Base-by-base conservation (phyloP, 2,888 invertebrate genomes). In the Incurvaria masculella region DNA sequence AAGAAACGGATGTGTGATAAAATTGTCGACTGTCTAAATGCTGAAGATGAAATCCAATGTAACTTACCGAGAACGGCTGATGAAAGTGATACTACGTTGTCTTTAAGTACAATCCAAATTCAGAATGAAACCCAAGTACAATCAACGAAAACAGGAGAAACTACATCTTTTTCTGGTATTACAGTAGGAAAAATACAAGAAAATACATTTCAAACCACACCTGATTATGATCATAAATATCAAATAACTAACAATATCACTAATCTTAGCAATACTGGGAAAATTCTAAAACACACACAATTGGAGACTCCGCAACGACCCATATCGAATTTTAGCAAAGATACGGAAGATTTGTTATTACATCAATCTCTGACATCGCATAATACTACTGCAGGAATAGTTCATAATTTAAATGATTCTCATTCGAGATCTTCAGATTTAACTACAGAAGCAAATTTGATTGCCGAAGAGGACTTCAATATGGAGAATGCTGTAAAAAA, bases 1-100 rank as follows among this genome's bases (percentile, higher is more conserved):
- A 73, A 71, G 23, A 80, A 78, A 53, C 70, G 81, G 53, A 82
- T 81, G 46, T 94, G 93, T 66, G 86, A 94, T 61, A 82, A 81
- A 58, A 72, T 81, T 39, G 83, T 90, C 1, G 88, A 93, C 61
- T 94, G 93, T 59, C 68, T 93, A 21, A 79, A 84, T 39, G 91
- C 86, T 18, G 92, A 92, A 68, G 94, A 94, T 68, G 94, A 94
- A 75, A 64, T 82, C 0, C 79, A 84, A 45, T 93, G 93, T 60
- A 64, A 65, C 46, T 58, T 55, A 43, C 56, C 57, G 53, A 60
- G 56, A 51, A 52, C 62, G 21, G 39, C 38, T 19, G 11, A 16
- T 16, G 27, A n/a, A 16, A 42, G 39, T n/a, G 40, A 47, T 39
- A 23, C 21, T 20, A 43, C 3, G 5, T 43, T 3, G 33, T 23